Evolutionary conservation across 2,113 vertebrate genomes (phyloP), one percentile per base, ranked within the genome.

Genomic region (Vulpes vulpes): DNA sequence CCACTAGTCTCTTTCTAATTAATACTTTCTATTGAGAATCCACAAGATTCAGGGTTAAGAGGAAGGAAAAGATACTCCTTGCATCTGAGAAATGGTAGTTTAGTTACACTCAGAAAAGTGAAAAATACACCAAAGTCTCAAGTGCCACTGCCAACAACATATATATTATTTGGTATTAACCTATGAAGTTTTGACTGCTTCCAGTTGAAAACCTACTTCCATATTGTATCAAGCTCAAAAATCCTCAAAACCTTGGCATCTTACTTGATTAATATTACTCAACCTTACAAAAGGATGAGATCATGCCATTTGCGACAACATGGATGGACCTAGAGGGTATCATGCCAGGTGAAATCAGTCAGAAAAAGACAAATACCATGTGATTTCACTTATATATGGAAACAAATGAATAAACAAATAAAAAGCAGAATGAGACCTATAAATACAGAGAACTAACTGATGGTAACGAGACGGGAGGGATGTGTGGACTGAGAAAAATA

Each of bases 31-130:
- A 35, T 4, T 87, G 60, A 92, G 20, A 79, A 81, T 38, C 27
- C n/a, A 76, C 9, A 16, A 2, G 32, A 57, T 85, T 51, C 22
- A 71, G 38, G 11, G 10, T 73, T 20, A 59, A 53, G 27, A 67
- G 25, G 17, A 79, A 95, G 35, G 30, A 79, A 49, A 78, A 74
- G 2, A 12, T 17, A 49, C 35, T n/a, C 1, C 25, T 71, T 55
- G 17, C n/a, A 5, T 43, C 84, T 65, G 60, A 60, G 38, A 96
- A 95, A 55, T 5, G 9, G 8, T 78, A 87, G 59, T 83, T 69
- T 49, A 84, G 20, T 74, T 91, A 84, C 81, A 81, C 64, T 60
- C 80, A 94, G 71, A 57, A 74, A 84, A 94, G 32, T 95, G 53
- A 93, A 90, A 85, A 78, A 12, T 69, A 80, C 62, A n/a, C 23